A percentile compares a stretch with the other conserved stretches of the same genome.
Conservation (phyloP, 92 coral and sea anemone genomes). For the Zoanthus solanderi region DNA sequence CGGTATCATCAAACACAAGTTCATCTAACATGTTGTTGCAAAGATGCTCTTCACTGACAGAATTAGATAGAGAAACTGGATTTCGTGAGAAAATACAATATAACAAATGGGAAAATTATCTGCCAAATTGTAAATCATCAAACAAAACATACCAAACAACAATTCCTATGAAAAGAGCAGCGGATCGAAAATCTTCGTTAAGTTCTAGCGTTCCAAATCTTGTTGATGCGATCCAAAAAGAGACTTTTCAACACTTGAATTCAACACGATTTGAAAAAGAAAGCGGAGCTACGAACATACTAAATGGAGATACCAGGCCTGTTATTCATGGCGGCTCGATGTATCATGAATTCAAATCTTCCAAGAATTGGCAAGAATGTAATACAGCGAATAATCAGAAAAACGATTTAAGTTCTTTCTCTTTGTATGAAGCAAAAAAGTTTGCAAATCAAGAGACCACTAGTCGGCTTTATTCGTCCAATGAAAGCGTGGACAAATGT, state of each 20-base stretch:
- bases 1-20: background rate
- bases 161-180: background rate
- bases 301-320: background rate
- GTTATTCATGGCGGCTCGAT: background rate
- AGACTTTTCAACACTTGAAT: background rate
- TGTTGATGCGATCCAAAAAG: background rate
- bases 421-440: background rate
- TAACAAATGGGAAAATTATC: background rate
- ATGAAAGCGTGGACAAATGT: background rate
- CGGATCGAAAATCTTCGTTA: background rate
- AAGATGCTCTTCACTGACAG: conserved; percentile 30
- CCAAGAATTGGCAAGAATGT: background rate
- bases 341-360: background rate
- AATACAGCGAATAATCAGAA: background rate
- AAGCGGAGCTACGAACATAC: background rate
- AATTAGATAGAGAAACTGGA: background rate
- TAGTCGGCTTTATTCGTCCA: background rate
- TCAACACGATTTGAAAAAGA: background rate
- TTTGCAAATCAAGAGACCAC: background rate
- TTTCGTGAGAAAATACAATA: background rate
- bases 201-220: conserved; percentile 45
- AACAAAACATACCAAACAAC: background rate
- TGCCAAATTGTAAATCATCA: background rate
- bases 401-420: background rate
- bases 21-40: background rate